Base-by-base conservation (phyloP, 2,888 invertebrate genomes). In the Phymatocera aterrima region DNA sequence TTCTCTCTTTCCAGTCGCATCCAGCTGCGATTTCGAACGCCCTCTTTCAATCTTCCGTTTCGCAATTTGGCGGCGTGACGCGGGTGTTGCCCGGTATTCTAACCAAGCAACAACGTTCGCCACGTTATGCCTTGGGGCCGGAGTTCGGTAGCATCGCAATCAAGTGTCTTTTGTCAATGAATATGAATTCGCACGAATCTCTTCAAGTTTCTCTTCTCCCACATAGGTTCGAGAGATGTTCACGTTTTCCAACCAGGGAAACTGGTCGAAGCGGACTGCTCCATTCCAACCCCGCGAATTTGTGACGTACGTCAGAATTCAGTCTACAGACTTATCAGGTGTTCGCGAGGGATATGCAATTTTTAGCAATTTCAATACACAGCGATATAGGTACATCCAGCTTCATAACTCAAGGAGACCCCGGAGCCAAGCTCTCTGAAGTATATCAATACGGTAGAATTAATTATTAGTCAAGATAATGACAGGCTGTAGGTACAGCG, bases 41-140 rank as follows among this genome's bases (percentile, higher is more conserved):
- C 31, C 72, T 48, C 51, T 12, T 3, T 18, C 31, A n/a, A n/a
- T n/a, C n/a, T n/a, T n/a, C n/a, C n/a, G n/a, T n/a, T n/a, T n/a
- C n/a, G n/a, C n/a, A n/a, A n/a, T 1, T 37, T 37, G 28, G 18
- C 18, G 79, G 82, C 80, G 18, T 8, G 79, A 81, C 80, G 79
- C 80, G 54, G 78, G 79, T 81, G 87, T 88, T 88, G 87, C 88
- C 88, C 88, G 88, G 88, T 87, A 88, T 87, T 87, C 88, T 87
- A 81, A 84, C 85, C 85, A 86, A 88, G 86, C 86, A 85, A 83
- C 48, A 51, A 72, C 70, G n/a, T 72, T 72, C 51, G 48, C 40
- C 48, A 46, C 70, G 37, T 48, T 54, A 21, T 18, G 48, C 18
- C n/a, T n/a, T 54, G 2, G 54, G 54, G 21, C n/a, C 28, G 48